Conservation (phyloP, 1,140 invertebrate genomes). For the Meloidogyne exigua region DNA sequence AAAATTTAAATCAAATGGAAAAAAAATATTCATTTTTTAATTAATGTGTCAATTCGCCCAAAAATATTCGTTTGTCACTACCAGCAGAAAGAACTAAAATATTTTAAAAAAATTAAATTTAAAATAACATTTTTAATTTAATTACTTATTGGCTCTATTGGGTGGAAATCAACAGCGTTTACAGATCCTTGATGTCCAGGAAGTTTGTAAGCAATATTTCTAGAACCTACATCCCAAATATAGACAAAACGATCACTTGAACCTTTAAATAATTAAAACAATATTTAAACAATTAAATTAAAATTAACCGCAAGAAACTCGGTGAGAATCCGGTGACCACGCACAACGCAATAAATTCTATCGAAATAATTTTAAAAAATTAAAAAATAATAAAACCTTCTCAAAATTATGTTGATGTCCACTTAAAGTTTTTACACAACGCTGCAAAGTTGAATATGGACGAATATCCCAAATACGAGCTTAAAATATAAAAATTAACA, state of each 20-base stretch:
- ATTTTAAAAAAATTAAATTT: background rate
- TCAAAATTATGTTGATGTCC: slow-evolving; percentile 98
- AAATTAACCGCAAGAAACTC: slow-evolving; percentile 75
- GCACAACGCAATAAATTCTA: slow-evolving; percentile 79
- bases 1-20: background rate
- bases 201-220: slow-evolving; percentile 89
- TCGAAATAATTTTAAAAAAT: slow-evolving; percentile 11
- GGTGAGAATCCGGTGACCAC: slow-evolving; percentile 81
- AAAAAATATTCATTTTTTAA: slow-evolving; percentile 11
- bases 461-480: slow-evolving; percentile 74
- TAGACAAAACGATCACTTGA: slow-evolving; percentile 93
- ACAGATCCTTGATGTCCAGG: slow-evolving; percentile 96
- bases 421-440: slow-evolving; percentile 86
- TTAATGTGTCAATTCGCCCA: slow-evolving; percentile 74
- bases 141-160: slow-evolving; percentile 82
- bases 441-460: slow-evolving; percentile 77
- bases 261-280: background rate
- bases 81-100: slow-evolving; percentile 78
- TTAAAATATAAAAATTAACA: slow-evolving; percentile 21
- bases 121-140: slow-evolving; percentile 43
- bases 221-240: slow-evolving; percentile 86
- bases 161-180: slow-evolving; percentile 94
- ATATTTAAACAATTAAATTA: background rate
- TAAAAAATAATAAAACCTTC: slow-evolving; percentile 64
- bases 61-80: slow-evolving; percentile 90